phyloP scores from a whole-genome alignment of 2,797 vertebrate genomes.

The Hyperoplus lanceolatus region DNA sequence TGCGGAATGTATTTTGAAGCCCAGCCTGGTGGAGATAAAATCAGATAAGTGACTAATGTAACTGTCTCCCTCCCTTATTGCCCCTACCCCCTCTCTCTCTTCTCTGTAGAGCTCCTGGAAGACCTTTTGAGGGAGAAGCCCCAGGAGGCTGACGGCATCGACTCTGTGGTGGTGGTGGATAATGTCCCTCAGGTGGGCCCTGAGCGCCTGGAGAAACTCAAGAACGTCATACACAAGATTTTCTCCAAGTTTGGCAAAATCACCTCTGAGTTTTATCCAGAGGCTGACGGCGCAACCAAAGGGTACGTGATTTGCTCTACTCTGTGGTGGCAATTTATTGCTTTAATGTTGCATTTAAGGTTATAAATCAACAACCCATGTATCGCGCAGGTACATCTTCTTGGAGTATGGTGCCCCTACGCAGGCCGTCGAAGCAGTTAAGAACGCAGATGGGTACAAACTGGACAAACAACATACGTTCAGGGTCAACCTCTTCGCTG shows the following conservation, averaged over 20 bases:
- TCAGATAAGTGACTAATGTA: neutral
- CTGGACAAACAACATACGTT: conserved; percentile 98
- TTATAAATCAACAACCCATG: neutral
- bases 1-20: neutral
- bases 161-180: conserved; percentile 96
- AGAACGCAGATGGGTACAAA: conserved; percentile 96
- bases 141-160: conserved; percentile 95
- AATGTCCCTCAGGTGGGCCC: conserved; percentile 97
- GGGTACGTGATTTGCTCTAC: conserved; percentile 82
- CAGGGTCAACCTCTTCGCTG: conserved; percentile 97
- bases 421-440: conserved; percentile 94
- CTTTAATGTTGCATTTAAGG: neutral
- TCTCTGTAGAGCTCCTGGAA: conserved; percentile 88
- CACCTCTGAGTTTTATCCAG: conserved; percentile 96
- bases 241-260: conserved; percentile 99
- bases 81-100: neutral
- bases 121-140: conserved; percentile 93
- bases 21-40: neutral
- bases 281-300: conserved; percentile 95
- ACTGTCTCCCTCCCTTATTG: neutral
- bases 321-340: neutral
- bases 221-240: conserved; percentile 98
- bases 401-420: conserved; percentile 93
- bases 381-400: conserved; percentile 92
- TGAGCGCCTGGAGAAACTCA: conserved; percentile 95